phyloP scores from a whole-genome alignment of 2,888 invertebrate species.

The Tachystola acroxantha region DNA sequence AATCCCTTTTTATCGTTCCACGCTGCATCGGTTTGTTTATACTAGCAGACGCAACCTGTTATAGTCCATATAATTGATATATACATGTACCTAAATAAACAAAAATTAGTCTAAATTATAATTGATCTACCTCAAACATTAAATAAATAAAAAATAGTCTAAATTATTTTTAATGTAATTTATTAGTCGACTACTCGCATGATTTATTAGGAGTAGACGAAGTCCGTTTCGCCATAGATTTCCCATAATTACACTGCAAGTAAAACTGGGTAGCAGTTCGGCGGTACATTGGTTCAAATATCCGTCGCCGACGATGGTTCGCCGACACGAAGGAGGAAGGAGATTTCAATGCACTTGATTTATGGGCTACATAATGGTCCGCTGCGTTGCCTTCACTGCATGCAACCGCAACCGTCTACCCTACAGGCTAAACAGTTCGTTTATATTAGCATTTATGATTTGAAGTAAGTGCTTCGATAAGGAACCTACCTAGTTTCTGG shows the following conservation, averaged over 20 bases:
- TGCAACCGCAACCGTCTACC: slow-evolving; percentile 49
- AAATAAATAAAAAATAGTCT: too few species aligned
- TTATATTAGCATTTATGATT: slow-evolving; percentile 10
- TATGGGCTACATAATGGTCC: slow-evolving; percentile 65
- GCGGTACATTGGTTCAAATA: slow-evolving; percentile 56
- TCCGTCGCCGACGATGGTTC: slow-evolving; percentile 52
- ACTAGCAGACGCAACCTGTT: too few species aligned
- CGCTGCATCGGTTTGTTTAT: too few species aligned
- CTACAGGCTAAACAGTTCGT: slow-evolving; percentile 27
- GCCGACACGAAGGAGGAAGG: slow-evolving; percentile 70
- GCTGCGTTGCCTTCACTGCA: slow-evolving; percentile 60
- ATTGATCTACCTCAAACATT: too few species aligned
- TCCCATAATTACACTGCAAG: not conserved
- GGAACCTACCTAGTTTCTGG: not conserved
- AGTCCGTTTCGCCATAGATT: too few species aligned
- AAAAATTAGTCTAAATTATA: too few species aligned
- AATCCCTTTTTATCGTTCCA: too few species aligned
- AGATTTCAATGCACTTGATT: slow-evolving; percentile 74
- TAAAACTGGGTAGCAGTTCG: slow-evolving; percentile 21
- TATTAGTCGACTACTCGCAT: too few species aligned
- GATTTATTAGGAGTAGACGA: too few species aligned
- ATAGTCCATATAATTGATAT: too few species aligned
- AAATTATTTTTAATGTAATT: too few species aligned
- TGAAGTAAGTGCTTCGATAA: slow-evolving; percentile 1
- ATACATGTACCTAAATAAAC: too few species aligned